phyloP scores from a whole-genome alignment of 1,140 invertebrate species.

The Coptotermes formosanus region DNA sequence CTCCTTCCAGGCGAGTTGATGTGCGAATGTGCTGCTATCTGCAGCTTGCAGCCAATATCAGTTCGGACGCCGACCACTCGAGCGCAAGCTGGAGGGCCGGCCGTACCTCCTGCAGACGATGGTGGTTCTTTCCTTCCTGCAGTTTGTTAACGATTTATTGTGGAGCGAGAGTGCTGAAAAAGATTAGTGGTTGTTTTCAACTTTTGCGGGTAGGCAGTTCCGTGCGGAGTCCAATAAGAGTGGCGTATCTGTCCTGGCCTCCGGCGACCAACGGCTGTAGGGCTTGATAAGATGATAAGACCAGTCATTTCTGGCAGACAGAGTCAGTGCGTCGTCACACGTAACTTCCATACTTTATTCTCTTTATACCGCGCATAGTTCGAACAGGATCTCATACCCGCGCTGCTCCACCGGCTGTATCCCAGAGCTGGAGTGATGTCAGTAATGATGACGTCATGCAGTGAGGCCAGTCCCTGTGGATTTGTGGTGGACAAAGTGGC shows the following conservation, averaged over 20 bases:
- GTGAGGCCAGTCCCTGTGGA: too few species aligned
- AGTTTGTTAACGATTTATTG: not conserved
- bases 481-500: too few species aligned
- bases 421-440: too few species aligned
- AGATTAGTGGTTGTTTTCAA: not conserved
- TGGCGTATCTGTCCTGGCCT: not conserved
- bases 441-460: too few species aligned
- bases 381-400: too few species aligned
- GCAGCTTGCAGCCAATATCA: constrained; percentile 10
- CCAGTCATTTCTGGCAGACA: not conserved
- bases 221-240: not conserved
- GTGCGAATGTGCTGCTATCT: constrained; percentile 17
- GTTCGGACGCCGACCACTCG: not conserved
- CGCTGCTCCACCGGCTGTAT: too few species aligned
- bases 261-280: too few species aligned
- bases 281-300: too few species aligned
- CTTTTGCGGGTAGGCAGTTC: not conserved
- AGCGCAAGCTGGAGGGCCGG: not conserved
- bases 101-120: not conserved
- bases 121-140: not conserved
- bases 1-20: constrained; percentile 16
- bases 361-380: too few species aligned
- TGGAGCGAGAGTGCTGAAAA: not conserved
- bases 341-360: not conserved
- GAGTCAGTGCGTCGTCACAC: not conserved